phyloP scores from a whole-genome alignment of 2,797 vertebrate genomes.

The Chrysocyon brachyurus region DNA sequence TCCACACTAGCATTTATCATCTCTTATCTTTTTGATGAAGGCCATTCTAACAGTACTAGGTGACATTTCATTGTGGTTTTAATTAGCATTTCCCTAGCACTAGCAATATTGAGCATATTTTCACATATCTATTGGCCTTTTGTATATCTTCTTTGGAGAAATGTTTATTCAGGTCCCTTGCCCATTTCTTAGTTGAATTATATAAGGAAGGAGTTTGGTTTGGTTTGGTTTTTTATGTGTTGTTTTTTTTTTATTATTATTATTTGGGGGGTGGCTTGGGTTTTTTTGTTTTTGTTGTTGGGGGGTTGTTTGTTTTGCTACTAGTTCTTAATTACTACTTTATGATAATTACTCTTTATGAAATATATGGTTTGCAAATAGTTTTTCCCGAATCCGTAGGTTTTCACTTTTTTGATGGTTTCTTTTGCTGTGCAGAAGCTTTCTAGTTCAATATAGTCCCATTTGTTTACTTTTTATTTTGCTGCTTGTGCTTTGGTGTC shows the following conservation, averaged over 20 bases:
- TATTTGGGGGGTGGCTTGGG: not conserved
- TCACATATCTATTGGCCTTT: too few species aligned
- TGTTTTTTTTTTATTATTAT: not conserved
- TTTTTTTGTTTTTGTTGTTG: not conserved
- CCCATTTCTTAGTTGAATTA: not conserved
- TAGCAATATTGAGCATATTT: too few species aligned
- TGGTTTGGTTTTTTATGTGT: not conserved
- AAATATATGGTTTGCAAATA: not conserved
- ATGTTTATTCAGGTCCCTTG: not conserved
- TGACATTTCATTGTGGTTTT: too few species aligned
- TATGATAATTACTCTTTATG: not conserved
- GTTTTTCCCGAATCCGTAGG: not conserved
- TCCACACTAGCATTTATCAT: too few species aligned
- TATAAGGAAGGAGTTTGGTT: not conserved
- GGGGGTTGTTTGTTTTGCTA: not conserved
- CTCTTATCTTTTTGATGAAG: too few species aligned
- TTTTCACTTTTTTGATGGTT: not conserved
- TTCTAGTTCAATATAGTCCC: not conserved
- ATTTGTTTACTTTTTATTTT: not conserved
- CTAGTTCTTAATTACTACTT: not conserved
- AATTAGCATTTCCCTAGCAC: too few species aligned
- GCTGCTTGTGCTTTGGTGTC: not conserved
- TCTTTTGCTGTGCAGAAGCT: not conserved
- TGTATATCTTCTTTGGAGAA: not conserved
- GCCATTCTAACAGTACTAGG: too few species aligned